These are phyloP conservation scores for Phragmatobia fuliginosa DNA, from an alignment of 2,888 invertebrate species.

Conservation along the genomic window DNA sequence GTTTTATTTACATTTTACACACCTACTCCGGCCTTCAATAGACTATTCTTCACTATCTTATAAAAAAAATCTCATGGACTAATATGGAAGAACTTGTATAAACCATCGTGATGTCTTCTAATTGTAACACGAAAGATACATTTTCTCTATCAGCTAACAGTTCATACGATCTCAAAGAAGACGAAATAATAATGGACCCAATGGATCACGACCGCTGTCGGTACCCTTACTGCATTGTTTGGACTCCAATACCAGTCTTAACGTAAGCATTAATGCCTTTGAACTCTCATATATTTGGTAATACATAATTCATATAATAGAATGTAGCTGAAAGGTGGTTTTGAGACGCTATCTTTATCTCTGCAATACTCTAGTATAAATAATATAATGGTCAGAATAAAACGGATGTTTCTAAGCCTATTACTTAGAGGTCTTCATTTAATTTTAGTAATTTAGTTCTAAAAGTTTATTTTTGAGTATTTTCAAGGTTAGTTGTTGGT, in stretches of 20 bases:
- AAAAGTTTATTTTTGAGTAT: background rate
- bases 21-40: background rate
- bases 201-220: constrained; percentile 88
- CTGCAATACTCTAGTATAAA: background rate
- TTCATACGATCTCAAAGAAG: constrained; percentile 62
- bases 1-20: background rate
- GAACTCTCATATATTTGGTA: background rate
- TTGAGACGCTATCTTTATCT: background rate
- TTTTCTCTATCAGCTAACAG: constrained; percentile 1
- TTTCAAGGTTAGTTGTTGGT: background rate
- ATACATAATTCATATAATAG: no score
- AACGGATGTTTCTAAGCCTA: background rate
- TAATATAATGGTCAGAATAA: background rate
- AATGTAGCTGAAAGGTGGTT: no score
- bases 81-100: background rate
- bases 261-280: constrained; percentile 86
- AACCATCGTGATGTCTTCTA: background rate
- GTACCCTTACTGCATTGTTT: constrained; percentile 97
- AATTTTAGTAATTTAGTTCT: background rate
- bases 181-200: constrained; percentile 78
- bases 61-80: background rate
- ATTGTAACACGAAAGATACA: background rate
- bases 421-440: background rate
- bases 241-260: constrained; percentile 97
- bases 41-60: background rate